Evolutionary conservation across 2,888 invertebrate genomes (phyloP), one percentile per base, ranked within the genome.

Genomic region (Xylocampa areola): DNA sequence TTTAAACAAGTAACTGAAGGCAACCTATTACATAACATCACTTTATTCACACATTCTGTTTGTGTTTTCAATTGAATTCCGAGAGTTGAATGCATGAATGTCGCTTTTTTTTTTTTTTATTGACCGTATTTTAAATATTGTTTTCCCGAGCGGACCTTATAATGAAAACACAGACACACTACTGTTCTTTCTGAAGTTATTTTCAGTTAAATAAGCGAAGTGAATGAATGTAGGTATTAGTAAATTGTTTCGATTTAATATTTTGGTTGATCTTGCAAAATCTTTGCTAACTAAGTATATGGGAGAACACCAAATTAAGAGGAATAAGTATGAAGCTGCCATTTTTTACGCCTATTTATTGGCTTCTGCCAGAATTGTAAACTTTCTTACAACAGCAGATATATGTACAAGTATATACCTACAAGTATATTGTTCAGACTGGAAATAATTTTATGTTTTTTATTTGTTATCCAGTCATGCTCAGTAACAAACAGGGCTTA

Each of bases 1-100:
- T 54, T 30, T 35, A 23, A 58, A 44, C 55, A 50, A 58, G 54
- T 47, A 39, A 49, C 33, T 59, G 50, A 60, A 33, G 60, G 30
- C 61, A 25, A 30, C 40, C 17, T 65, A 19, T 27, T 21, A 27
- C 40, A 29, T 40, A 17, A 37, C 47, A 11, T 3, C 39, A 27
- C 19, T 35, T 17, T 39, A 68, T 48, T 43, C 53, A 33, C 29
- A 17, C 35, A 33, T 23, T 33, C 19, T 39, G 35, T 39, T 39
- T 53, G 39, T 32, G 33, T 52, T 45, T 53, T 17, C 27, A 35
- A 52, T 44, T 27, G 14, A 29, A 41, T 43, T 43, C 43, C 33
- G 27, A 19, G 29, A 29, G 19, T 39, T n/a, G 13, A 36, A 2
- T 33, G 27, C 10, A 17, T 47, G 30, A 29, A 41, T 37, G 17